Evolutionary conservation across 2,888 invertebrate genomes (phyloP), one percentile per base, ranked within the genome.

Genomic region (Alcis repandata): DNA sequence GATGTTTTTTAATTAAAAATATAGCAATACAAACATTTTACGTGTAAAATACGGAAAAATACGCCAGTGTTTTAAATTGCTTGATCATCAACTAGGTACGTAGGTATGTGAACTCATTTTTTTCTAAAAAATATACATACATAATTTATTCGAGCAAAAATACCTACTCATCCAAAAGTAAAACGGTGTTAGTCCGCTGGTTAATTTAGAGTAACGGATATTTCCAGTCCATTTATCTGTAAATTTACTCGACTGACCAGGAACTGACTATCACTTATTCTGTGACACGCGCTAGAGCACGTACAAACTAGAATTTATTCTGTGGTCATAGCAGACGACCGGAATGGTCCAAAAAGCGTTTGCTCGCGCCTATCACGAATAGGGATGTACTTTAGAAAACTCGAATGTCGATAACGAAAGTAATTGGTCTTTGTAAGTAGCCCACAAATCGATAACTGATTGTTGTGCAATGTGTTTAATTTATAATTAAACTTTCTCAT

Each of bases 301-400:
- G 11, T 10, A 38, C 36, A 8, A n/a, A 51, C 51, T 51, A 13
- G 11, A 20, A 10, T 17, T 36, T 36, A 51, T 51, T 36, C 51
- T 36, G 19, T 19, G 36, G 36, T 36, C 20, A 8, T n/a, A 75
- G 60, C 77, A 80, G 76, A 81, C 82, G 82, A 85, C 83, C 84
- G 78, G 70, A 85, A 84, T 82, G 75, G 80, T 77, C 71, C 60
- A 57, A 66, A 64, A 57, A 38, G 27, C 38, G 41, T 43, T 22
- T 22, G 46, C 22, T 40, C 46, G 10, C 13, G 40, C 40, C 20
- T 51, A 43, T 45, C 38, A 49, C n/a, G 36, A 20, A 2, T 57
- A 65, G 65, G 11, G 56, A 51, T 52, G 65, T 15, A 4, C 15
- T 11, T 48, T 27, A 1, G 4, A 53, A 40, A 9, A 74, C 68